Evolutionary conservation across 2,888 invertebrate genomes (phyloP), one percentile per base, ranked within the genome.

Genomic region (Torymus tubicola): DNA sequence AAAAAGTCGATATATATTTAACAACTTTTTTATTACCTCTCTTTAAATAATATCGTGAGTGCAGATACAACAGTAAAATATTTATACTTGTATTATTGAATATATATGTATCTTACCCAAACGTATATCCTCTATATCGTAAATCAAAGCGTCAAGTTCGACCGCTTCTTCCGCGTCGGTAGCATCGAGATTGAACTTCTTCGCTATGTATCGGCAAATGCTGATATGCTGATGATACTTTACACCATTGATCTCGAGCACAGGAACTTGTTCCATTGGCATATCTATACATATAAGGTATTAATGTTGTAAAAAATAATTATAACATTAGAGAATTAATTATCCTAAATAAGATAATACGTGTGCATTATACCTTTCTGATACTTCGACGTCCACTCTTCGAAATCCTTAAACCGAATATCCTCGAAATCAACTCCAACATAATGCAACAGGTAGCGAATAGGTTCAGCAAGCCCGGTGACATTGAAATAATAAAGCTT

Each of bases 171-270:
- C 90, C 1, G 92, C 91, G 80, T 92, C 91, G 0, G 88, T 85
- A 0, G 93, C 92, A 60, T 92, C 88, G 0, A 93, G 89, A 55
- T 92, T 90, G 31, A 91, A 90, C 84, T 92, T 91, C 80, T 89
- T 91, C 2, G 92, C 93, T 1, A 93, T 85, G 84, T 92, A 93
- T 73, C 93, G 92, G 57, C 92, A 91, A 71, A 94, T 93, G 42
- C 93, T 92, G 81, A 89, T 89, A 11, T 92, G 91, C 82, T 92
- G 92, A 82, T 90, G 88, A 58, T 91, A 89, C 1, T 87, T 85
- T 81, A 91, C 91, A 8, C 91, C 91, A 78, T 92, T 91, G 21
- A 92, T 88, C 80, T 92, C 92, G 78, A 93, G 82, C 0, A 92
- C 88, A 0, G 93, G 92, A 76, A 91, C 83, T 81, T 91, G 91